Percentiles rank a stretch among this genome's conserved stretches.
These are phyloP conservation scores for Nephrotoma guestfalica DNA, from an alignment of 2,888 invertebrate genomes.

Conservation along the genomic window DNA sequence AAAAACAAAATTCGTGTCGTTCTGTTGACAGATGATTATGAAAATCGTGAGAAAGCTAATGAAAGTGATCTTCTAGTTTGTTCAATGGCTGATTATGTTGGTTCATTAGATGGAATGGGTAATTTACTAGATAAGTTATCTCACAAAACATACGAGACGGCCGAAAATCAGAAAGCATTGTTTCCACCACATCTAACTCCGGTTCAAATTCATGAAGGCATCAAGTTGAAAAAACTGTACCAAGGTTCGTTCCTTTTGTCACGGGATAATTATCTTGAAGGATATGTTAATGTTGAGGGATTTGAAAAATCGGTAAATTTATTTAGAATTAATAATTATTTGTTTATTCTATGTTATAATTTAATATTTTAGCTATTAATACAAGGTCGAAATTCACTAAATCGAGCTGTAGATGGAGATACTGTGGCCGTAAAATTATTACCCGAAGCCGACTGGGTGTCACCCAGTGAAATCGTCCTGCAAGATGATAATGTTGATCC, in stretches of 20 bases:
- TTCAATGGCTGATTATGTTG: slow-evolving; percentile 55
- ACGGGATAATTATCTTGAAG: slow-evolving; percentile 89
- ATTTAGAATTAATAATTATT: slow-evolving; percentile 5
- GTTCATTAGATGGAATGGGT: slow-evolving; percentile 48
- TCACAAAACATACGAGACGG: slow-evolving; percentile 46
- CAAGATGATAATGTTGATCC: slow-evolving; percentile 58
- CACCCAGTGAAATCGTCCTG: slow-evolving; percentile 71
- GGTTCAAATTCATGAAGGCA: slow-evolving; percentile 59
- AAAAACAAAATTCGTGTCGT: slow-evolving; percentile 43
- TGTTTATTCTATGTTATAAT: slow-evolving; percentile 9
- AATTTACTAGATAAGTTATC: slow-evolving; percentile 71
- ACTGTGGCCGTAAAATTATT: slow-evolving; percentile 81
- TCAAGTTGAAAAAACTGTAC: slow-evolving; percentile 56
- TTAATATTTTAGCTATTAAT: slow-evolving; percentile 48
- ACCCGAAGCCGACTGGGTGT: slow-evolving; percentile 78
- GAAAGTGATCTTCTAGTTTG: slow-evolving; percentile 53
- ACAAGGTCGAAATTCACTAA: slow-evolving; percentile 73
- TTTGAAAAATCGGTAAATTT: slow-evolving; percentile 60
- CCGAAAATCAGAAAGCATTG: slow-evolving; percentile 44
- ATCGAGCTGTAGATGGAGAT: slow-evolving; percentile 91
- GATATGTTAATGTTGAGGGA: slow-evolving; percentile 64
- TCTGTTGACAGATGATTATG: slow-evolving; percentile 72
- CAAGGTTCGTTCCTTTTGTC: slow-evolving; percentile 79
- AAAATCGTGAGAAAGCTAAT: slow-evolving; percentile 55
- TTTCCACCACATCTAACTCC: slow-evolving; percentile 78